These are phyloP conservation scores for Sinopyrophorus schimmeli DNA, from an alignment of 2,888 invertebrate species.

Conservation along the genomic window DNA sequence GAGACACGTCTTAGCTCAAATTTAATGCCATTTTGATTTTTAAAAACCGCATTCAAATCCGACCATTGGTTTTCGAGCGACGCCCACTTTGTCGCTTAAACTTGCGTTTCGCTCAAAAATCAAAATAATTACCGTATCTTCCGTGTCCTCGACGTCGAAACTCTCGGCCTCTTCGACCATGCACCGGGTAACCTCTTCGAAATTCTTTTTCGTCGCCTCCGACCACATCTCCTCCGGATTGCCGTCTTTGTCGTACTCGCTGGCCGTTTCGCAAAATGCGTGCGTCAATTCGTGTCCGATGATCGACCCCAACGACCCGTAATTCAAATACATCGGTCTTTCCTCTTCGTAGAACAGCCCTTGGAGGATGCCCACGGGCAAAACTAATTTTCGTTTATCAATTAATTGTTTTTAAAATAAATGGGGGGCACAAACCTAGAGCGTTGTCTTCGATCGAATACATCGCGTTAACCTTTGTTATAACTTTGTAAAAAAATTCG, in stretches of 20 bases:
- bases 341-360: slow-evolving; percentile 79
- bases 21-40: too few species aligned
- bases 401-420: too few species aligned
- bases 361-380: slow-evolving; percentile 87
- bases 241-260: slow-evolving; percentile 4
- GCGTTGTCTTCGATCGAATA: slow-evolving; percentile 11
- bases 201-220: slow-evolving; percentile 5
- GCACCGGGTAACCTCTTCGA: slow-evolving; percentile 6
- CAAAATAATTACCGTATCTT: slow-evolving; percentile 5
- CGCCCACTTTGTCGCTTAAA: too few species aligned
- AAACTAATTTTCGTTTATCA: too few species aligned
- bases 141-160: slow-evolving; percentile 16
- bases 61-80: too few species aligned
- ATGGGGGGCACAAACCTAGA: too few species aligned
- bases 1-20: too few species aligned
- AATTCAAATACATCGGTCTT: slow-evolving; percentile 15
- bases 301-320: slow-evolving; percentile 6
- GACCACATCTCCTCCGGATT: slow-evolving; percentile 8
- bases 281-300: slow-evolving; percentile 8
- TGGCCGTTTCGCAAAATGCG: slow-evolving; percentile 7
- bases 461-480: slow-evolving; percentile 12
- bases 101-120: too few species aligned
- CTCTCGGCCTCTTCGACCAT: slow-evolving; percentile 11
- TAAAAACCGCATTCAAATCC: too few species aligned
- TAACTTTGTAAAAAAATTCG: slow-evolving; percentile 5